phyloP scores from a whole-genome alignment of 1,140 invertebrate genomes.

The Diorhabda sublineata region DNA sequence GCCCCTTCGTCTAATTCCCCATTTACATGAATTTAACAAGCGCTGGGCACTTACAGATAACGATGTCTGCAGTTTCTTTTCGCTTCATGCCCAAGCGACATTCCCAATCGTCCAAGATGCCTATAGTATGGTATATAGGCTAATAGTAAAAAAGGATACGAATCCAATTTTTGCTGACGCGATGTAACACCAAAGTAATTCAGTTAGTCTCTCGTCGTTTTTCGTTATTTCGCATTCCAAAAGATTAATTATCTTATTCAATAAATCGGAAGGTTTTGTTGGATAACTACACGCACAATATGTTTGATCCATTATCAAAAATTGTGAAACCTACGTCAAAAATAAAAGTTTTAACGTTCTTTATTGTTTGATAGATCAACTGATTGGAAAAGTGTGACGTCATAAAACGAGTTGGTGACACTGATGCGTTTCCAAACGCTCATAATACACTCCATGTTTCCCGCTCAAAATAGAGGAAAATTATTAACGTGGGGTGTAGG shows the following conservation, averaged over 20 bases:
- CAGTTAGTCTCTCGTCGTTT: background rate
- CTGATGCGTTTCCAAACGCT: no score
- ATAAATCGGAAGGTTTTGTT: background rate
- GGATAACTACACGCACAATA: background rate
- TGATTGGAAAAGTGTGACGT: no score
- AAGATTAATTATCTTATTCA: conserved; percentile 3
- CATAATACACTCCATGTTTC: no score
- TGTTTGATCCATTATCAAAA: no score
- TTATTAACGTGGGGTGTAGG: no score
- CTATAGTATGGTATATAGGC: background rate
- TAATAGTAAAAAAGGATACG: conserved; percentile 23
- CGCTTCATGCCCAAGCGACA: background rate
- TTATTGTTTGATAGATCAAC: no score
- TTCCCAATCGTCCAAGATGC: background rate
- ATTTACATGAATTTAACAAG: background rate
- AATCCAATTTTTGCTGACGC: conserved; percentile 20
- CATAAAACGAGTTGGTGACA: no score
- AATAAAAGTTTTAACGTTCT: no score
- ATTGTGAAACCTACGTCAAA: no score
- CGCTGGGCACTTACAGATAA: background rate
- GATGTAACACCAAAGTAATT: background rate
- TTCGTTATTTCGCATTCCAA: background rate
- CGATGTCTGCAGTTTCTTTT: background rate
- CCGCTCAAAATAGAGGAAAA: no score
- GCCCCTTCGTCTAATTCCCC: background rate